A percentile compares a stretch with the other conserved stretches of the same genome.
Conservation (phyloP, 2,797 vertebrate genomes). For the Neostethus bicornis region DNA sequence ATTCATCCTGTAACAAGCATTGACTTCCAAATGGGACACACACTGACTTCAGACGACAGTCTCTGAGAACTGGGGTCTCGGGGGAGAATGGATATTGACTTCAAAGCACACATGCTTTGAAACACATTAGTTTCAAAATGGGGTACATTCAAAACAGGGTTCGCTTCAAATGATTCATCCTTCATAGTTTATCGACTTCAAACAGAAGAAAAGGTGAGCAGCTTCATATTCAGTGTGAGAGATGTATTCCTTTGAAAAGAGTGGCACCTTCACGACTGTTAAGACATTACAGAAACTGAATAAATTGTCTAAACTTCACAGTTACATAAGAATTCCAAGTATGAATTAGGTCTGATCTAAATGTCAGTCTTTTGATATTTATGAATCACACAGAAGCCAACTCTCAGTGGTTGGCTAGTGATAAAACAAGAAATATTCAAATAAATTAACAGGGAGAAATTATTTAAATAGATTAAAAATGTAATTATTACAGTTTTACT, state of each 20-base stretch:
- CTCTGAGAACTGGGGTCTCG: conserved; percentile 57
- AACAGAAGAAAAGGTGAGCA: conserved; percentile 58
- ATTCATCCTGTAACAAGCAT: conserved; percentile 65
- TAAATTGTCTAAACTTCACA: neutral
- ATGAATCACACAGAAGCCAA: neutral
- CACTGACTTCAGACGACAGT: conserved; percentile 65
- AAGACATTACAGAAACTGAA: neutral
- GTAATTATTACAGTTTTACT: no score
- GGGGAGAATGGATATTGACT: conserved; percentile 62
- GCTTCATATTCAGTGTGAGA: conserved; percentile 25
- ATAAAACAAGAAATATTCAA: no score
- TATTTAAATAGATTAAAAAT: no score
- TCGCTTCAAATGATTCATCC: conserved; percentile 71
- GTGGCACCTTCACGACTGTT: neutral
- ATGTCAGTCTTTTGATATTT: no score
- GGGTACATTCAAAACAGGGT: conserved; percentile 66
- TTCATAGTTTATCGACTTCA: conserved; percentile 74
- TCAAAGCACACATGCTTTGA: conserved; percentile 72
- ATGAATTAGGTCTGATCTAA: conserved; percentile 1
- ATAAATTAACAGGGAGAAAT: no score
- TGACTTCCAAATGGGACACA: conserved; percentile 68
- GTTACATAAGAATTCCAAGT: neutral
- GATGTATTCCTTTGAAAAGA: conserved; percentile 4
- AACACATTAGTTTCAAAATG: conserved; percentile 70
- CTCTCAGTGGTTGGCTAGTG: no score